Evolutionary conservation across 2,797 vertebrate species (phyloP).

Genomic region (Rhinoraja longicauda): DNA sequence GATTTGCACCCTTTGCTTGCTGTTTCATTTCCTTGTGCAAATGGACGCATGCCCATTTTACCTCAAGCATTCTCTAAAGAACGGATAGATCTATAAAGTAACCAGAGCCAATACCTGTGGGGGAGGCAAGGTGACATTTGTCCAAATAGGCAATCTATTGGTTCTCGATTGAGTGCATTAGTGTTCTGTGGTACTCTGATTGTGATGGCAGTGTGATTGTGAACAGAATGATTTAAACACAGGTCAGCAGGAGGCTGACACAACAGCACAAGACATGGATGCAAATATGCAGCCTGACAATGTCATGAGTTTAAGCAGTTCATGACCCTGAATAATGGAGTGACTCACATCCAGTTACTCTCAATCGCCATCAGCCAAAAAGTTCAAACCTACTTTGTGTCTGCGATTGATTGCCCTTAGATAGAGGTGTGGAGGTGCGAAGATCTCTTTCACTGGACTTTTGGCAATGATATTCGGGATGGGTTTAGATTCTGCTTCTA

Average conservation of each 20-base stretch:
- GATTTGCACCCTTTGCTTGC: background rate
- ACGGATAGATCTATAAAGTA: background rate
- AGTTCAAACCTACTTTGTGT: background rate
- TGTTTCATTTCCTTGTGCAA: background rate
- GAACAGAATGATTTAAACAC: background rate
- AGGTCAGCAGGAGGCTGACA: conserved; percentile 13
- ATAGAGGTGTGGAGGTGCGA: background rate
- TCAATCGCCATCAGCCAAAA: background rate
- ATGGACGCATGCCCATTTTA: background rate
- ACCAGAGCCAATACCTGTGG: background rate
- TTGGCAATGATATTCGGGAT: too few species aligned
- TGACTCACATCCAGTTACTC: background rate
- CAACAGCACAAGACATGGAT: background rate
- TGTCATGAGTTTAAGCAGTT: conserved; percentile 9
- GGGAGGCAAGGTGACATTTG: background rate
- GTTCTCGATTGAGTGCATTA: background rate
- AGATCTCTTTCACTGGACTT: too few species aligned
- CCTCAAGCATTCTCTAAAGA: background rate
- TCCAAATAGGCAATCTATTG: background rate
- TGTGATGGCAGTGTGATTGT: background rate
- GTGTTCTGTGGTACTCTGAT: background rate
- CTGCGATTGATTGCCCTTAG: background rate
- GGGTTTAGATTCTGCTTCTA: background rate
- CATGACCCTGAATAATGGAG: background rate
- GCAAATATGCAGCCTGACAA: background rate